Evolutionary conservation across 2,888 invertebrate species (phyloP), one percentile per base, ranked within the genome.

Genomic region (Drosophila kuntzei): DNA sequence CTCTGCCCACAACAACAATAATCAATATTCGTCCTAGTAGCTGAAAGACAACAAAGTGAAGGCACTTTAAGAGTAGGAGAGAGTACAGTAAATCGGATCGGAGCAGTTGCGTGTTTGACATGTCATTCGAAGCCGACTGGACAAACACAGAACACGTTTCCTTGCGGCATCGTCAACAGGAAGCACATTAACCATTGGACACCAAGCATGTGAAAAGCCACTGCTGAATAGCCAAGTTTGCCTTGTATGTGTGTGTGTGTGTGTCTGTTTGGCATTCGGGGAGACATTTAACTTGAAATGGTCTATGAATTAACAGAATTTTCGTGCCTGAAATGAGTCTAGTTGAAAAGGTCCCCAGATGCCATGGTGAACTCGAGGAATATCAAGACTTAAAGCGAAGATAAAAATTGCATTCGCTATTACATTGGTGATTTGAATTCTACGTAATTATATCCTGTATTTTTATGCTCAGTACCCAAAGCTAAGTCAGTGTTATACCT

Each of bases 101-200:
- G 29, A 36, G 65, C 60, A 64, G 68, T 76, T 82, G 88, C 77
- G 89, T 86, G 89, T 82, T 84, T 75, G 83, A 79, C 80, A 76
- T 83, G 88, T 79, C 83, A 88, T 77, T 71, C 64, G 79, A 86
- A 54, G 71, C 73, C 66, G 72, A 67, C 70, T 63, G 82, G 55
- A 44, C 76, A 76, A 71, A 71, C 76, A 60, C 58, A 59, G 62
- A 67, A 61, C 68, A 74, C 76, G 67, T 72, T 64, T 53, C 59
- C 62, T 53, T 63, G 65, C 58, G 82, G 55, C 72, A 47, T 62
- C 64, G 75, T 82, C 80, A 86, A 86, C 87, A 88, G 83, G 89
- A 88, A 88, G 71, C 77, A 79, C 89, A 88, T 83, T 83, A 82
- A 69, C 66, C 80, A 71, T 70, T 57, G 47, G 60, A 66, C 59